These are phyloP conservation scores for Drosophila bocki DNA, from an alignment of 1,140 invertebrate species.

Conservation along the genomic window DNA sequence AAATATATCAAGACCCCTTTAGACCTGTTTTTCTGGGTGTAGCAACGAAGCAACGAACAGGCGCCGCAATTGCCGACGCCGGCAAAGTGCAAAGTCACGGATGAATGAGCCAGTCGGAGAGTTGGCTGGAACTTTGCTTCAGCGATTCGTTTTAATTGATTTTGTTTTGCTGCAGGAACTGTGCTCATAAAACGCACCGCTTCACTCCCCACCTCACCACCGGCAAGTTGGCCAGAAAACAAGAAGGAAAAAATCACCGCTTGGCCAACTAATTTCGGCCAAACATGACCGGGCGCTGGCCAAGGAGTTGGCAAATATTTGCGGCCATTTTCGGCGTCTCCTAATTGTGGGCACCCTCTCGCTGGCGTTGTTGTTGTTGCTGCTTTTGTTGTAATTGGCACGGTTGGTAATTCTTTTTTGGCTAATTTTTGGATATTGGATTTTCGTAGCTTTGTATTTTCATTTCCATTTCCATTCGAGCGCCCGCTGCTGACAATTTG, in stretches of 20 bases:
- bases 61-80: constrained; percentile 44
- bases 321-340: constrained; percentile 63
- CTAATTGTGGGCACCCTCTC: constrained; percentile 60
- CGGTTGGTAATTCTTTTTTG: constrained; percentile 52
- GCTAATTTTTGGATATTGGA: constrained; percentile 72
- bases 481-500: constrained; percentile 51
- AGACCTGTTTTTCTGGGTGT: constrained; percentile 5
- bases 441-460: constrained; percentile 29
- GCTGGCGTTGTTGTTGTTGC: constrained; percentile 12
- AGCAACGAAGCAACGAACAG: constrained; percentile 1
- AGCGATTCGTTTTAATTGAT: constrained; percentile 79
- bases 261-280: constrained; percentile 75
- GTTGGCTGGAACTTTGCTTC: constrained; percentile 75
- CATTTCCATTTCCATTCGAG: constrained; percentile 68
- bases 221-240: constrained; percentile 19
- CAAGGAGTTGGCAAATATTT: constrained; percentile 76
- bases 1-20: background rate
- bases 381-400: constrained; percentile 70
- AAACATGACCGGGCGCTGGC: constrained; percentile 53
- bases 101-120: constrained; percentile 69
- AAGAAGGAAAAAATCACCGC: constrained; percentile 35
- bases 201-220: constrained; percentile 28
- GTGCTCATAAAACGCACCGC: constrained; percentile 54
- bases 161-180: constrained; percentile 65
- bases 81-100: constrained; percentile 78